Base-by-base conservation (phyloP, 1,140 invertebrate species). In the Metaphire vulgaris region DNA sequence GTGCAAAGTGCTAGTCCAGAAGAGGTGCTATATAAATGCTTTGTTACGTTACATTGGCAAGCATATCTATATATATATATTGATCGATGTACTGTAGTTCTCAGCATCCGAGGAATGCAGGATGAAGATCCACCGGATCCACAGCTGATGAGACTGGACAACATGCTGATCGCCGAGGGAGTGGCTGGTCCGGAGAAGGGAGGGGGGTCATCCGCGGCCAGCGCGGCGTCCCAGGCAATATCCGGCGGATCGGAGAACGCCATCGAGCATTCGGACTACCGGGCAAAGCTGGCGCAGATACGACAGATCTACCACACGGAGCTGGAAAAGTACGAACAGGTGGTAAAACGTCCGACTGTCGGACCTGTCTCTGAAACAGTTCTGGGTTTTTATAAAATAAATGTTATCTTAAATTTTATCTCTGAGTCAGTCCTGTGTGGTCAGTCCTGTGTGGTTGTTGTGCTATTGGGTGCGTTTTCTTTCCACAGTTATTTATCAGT, bases 131-230 rank as follows among this genome's bases (percentile, higher is more conserved):
- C 96, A 0, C 96, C 97, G 83, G 97, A 99, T 89, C 97, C 97
- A 0, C 97, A 99, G 85, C 87, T 99, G 78, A 98, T 99, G 95
- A 89, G 98, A 80, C 87, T 99, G 83, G 97, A 99, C 88, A 99
- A 99, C 87, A 99, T 99, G 98, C 88, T 99, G 83, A 97, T 99
- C 80, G 98, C 98, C 0, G 98, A 99, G 87, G 97, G 97, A 41
- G 97, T 99, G 15, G 96, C 96, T 1, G 97, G 97, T 0, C 96
- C 96, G 0, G 97, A 99, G 83, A 98, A 98, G 85, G 95, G 94
- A 26, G 94, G 95, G 16, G 94, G 94, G 0, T 93, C 93, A 0
- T 92, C 92, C 2, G 93, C 93, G 0, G 94, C 96, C 1, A 93
- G 94, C 0, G 94, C 92, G 33, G 93, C 93, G 1, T 92, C 92